These are phyloP conservation scores for Carcharodon carcharias DNA, from an alignment of 2,797 vertebrate genomes.

Conservation along the genomic window DNA sequence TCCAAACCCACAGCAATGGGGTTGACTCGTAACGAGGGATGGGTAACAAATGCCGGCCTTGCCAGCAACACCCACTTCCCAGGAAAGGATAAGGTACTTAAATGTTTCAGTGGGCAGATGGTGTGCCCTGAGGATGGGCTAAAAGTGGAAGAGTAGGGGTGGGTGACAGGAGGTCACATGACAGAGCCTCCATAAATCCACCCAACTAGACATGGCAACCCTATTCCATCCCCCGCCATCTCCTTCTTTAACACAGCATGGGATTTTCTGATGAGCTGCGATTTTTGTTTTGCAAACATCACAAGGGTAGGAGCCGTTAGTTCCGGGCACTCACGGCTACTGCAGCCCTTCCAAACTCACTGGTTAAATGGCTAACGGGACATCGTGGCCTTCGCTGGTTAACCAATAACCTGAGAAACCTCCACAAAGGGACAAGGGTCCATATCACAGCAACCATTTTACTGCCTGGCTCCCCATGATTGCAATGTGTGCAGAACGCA, in stretches of 20 bases:
- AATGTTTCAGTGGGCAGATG: background rate
- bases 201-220: background rate
- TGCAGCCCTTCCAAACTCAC: too few species aligned
- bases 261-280: background rate
- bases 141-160: background rate
- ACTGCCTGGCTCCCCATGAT: background rate
- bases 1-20: too few species aligned
- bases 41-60: too few species aligned
- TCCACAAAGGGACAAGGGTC: conserved; percentile 1
- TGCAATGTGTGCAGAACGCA: background rate
- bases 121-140: too few species aligned
- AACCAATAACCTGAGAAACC: background rate
- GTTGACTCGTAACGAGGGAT: too few species aligned
- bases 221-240: background rate
- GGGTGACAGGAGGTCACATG: background rate
- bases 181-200: background rate
- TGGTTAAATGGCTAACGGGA: background rate
- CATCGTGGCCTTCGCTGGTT: background rate
- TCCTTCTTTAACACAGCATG: background rate
- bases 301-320: background rate
- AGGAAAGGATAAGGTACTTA: background rate
- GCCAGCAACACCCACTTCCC: too few species aligned
- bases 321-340: background rate
- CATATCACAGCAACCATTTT: background rate
- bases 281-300: background rate